These are phyloP conservation scores for Anticlea derivata DNA, from an alignment of 2,888 invertebrate species.

Conservation along the genomic window DNA sequence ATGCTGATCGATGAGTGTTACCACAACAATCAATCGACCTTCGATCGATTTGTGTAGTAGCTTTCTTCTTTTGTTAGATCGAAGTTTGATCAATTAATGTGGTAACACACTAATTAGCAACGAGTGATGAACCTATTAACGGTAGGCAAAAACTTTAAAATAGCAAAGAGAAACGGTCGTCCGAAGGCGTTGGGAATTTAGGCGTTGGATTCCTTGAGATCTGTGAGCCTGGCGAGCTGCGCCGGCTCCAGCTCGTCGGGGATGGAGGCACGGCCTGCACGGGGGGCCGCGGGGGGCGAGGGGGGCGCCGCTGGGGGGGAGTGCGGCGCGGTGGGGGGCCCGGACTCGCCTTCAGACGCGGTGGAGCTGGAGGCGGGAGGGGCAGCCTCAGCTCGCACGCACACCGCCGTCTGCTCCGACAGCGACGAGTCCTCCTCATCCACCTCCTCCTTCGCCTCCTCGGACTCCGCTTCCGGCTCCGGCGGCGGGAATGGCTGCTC, in stretches of 20 bases:
- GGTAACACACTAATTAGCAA: no score
- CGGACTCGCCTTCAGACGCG: conserved; percentile 87
- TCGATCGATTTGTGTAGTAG: no score
- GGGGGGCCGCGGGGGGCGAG: conserved; percentile 87
- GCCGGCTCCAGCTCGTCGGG: conserved; percentile 95
- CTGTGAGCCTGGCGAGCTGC: conserved; percentile 93
- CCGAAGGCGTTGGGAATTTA: conserved; percentile 66
- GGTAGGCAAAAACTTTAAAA: conserved; percentile 13
- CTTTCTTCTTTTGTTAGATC: no score
- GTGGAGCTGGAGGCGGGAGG: conserved; percentile 86
- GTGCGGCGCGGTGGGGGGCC: conserved; percentile 81
- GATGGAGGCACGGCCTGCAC: conserved; percentile 91
- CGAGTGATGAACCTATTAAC: not conserved
- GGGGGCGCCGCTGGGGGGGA: conserved; percentile 76
- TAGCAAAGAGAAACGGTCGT: conserved; percentile 54
- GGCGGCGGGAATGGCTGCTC: conserved; percentile 90
- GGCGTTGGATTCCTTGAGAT: conserved; percentile 96
- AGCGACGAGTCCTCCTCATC: conserved; percentile 78
- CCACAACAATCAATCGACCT: no score
- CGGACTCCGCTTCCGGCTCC: conserved; percentile 51
- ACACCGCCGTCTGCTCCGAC: conserved; percentile 77
- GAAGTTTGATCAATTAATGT: no score
- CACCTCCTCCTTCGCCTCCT: conserved; percentile 50
- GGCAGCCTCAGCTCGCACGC: conserved; percentile 78
- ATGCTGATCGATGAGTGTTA: no score